Base-by-base conservation (phyloP, 2,797 vertebrate species). In the Craterocephalus amniculus region DNA sequence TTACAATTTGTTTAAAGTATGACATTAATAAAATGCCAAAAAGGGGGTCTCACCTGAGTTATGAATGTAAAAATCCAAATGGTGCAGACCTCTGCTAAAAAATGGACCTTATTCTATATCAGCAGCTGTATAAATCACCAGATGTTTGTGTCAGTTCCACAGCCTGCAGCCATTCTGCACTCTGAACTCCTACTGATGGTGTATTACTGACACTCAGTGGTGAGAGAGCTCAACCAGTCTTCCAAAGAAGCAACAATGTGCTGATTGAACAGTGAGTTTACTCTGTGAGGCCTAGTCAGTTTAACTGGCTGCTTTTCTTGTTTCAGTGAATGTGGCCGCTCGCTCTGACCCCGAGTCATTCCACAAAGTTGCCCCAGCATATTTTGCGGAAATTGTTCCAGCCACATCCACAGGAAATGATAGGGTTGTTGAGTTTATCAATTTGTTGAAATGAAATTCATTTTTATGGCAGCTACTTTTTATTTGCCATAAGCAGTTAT, bases 181-280 rank as follows among this genome's bases (percentile, higher is more conserved):
- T 61, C 38, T 2, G 40, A 70, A 58, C 61, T 72, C 34, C 31
- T 34, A 3, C 20, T 16, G 2, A 24, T 13, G 76, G 89, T 78
- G 79, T 66, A 40, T 74, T 86, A 83, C 82, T 87, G 88, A 85
- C 89, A 88, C 88, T 70, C 75, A 81, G 88, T 90, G 89, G 89
- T 81, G 67, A 83, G 56, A 74, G 24, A 13, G 1, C 24, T 69
- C 45, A 8, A 12, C 70, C 63, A 58, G 64, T 69, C 68, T 55
- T 73, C 57, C 55, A 60, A 66, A 62, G 34, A 72, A 63, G 29
- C n/a, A 7, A 24, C 54, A n/a, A 56, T 16, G 45, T 56, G 36
- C 59, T 68, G 36, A 70, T 40, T 56, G 54, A 61, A 57, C 52
- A 12, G 59, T 43, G 67, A 55, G 60, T 72, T 70, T 52, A 58